Base-by-base conservation (phyloP, 2,888 invertebrate species). In the Meiosimyza platycephala region DNA sequence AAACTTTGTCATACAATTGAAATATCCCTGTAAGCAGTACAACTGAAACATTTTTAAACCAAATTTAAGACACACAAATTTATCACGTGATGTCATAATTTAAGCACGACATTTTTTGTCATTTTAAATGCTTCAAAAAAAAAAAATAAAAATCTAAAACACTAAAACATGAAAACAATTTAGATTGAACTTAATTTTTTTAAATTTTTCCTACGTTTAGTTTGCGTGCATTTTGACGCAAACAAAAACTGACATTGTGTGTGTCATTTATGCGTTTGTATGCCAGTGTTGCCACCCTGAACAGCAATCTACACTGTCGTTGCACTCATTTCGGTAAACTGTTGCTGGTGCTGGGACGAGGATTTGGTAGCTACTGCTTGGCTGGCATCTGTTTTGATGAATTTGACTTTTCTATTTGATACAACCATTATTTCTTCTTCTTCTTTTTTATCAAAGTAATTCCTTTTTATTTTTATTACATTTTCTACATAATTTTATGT, bases 171-270 rank as follows among this genome's bases (percentile, higher is more conserved):
- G 6, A 16, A 33, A 28, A 22, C 18, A 33, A 15, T 33, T 51
- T 13, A 18, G 52, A 22, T 22, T 62, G 22, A 62, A 33, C 40
- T 18, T 18, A 63, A 63, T 63, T 63, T 40, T 47, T 63, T 5
- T 6, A 9, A 40, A 40, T 40, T 40, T 40, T 40, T 40, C 9
- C 6, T 40, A 40, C 40, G 40, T 9, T 4, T 9, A 16, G 47
- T 48, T 67, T 67, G 54, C 55, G 47, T 54, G 54, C 67, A 33
- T 40, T 67, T 67, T 6, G 57, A 47, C 47, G 57, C 40, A 28
- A 55, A 67, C 67, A 67, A 67, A 66, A 67, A 51, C 22, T 47
- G 55, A 28, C 57, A 66, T 67, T 67, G 55, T 67, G 50, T 50
- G 9, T 40, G 40, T 40, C 40, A 55, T 65, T 28, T 28, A 33